phyloP scores from a whole-genome alignment of 2,113 vertebrate species.

The Callaeas wilsoni region DNA sequence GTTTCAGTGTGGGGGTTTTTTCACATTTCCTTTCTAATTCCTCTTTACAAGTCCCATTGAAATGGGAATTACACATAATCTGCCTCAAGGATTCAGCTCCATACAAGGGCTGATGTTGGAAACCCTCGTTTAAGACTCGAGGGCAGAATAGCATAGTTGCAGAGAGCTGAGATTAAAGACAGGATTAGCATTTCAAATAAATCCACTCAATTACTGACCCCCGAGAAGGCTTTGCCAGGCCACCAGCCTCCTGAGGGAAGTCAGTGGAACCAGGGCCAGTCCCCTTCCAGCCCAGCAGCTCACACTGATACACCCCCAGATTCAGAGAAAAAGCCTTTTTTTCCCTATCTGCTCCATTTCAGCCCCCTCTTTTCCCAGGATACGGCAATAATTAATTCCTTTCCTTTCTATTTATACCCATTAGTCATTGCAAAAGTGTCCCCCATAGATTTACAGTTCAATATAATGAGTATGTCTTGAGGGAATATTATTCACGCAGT shows the following conservation, averaged over 20 bases:
- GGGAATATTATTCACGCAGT: slow-evolving; percentile 32
- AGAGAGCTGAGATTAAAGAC: neutral
- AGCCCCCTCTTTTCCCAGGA: slow-evolving; percentile 56
- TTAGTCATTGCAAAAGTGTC: slow-evolving; percentile 17
- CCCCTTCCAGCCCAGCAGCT: neutral
- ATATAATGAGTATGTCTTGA: neutral
- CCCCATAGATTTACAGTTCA: neutral
- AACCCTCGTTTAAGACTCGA: neutral
- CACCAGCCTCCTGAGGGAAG: neutral
- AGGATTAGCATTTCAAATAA: neutral
- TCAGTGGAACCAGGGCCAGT: neutral
- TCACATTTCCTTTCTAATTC: neutral
- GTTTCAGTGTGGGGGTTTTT: neutral
- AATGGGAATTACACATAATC: neutral
- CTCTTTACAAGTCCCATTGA: neutral
- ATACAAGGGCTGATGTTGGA: neutral
- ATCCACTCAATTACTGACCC: neutral
- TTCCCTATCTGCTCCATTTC: neutral
- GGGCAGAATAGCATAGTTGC: neutral
- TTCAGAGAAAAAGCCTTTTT: neutral
- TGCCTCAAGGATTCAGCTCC: neutral
- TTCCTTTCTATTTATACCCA: slow-evolving; percentile 55
- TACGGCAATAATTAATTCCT: neutral
- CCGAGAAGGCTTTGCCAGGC: neutral
- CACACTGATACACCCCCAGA: neutral